Conservation (phyloP, 64 coral and sea anemone genomes). For the Astreopora myriophthalma region DNA sequence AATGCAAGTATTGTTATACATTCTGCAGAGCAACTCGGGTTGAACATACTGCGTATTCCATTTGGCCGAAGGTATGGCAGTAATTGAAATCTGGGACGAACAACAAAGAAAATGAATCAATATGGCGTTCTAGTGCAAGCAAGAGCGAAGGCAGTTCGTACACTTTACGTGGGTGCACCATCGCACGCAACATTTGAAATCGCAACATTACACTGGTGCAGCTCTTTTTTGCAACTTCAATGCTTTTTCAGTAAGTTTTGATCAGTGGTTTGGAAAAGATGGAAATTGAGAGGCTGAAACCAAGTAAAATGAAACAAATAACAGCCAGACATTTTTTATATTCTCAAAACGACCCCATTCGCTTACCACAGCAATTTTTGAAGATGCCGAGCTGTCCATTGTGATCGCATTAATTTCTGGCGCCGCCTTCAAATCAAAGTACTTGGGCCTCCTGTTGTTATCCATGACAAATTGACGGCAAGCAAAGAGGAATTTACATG, state of each 20-base stretch:
- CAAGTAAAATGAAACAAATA: too few relatives aligned
- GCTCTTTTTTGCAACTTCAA: too few relatives aligned
- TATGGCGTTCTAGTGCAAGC: too few relatives aligned
- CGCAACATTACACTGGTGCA: too few relatives aligned
- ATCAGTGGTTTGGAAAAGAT: too few relatives aligned
- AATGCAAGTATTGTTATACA: conserved; percentile 56
- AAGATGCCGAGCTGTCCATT: conserved; percentile 25
- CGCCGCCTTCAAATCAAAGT: conserved; percentile 41
- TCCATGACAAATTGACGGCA: conserved; percentile 72
- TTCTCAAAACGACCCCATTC: background rate
- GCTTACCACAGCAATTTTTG: conserved; percentile 83
- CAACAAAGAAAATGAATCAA: background rate
- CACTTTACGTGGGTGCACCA: too few relatives aligned
- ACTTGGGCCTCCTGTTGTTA: conserved; percentile 44
- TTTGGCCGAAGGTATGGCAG: conserved; percentile 50
- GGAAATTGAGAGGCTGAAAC: too few relatives aligned
- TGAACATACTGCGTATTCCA: conserved; percentile 79
- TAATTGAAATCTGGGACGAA: conserved; percentile 69
- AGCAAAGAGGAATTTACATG: conserved; percentile 72
- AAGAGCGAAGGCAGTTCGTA: too few relatives aligned
- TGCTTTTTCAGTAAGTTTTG: too few relatives aligned
- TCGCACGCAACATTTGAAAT: too few relatives aligned
- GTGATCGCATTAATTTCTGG: conserved; percentile 21
- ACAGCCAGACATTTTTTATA: too few relatives aligned
- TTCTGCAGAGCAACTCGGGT: conserved; percentile 62